Percentiles rank a stretch among this genome's conserved stretches.
Evolutionary conservation across 2,888 invertebrate genomes (phyloP).

Genomic region (Linyphia triangularis): DNA sequence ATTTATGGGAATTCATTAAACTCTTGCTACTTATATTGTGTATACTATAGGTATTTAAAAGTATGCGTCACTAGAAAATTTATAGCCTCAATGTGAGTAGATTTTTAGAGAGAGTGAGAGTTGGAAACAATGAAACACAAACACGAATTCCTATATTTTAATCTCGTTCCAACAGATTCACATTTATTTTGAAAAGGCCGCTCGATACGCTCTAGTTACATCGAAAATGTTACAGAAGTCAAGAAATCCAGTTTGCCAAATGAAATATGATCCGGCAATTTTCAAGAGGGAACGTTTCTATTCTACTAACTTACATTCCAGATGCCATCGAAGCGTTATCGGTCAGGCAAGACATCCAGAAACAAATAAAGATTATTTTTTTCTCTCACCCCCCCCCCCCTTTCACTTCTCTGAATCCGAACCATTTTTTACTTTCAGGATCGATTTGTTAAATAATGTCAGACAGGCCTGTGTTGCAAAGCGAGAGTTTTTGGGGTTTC

Average conservation of each 20-base stretch:
- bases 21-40: too few relatives aligned
- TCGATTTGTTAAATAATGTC: conserved; percentile 67
- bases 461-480: neutral
- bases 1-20: too few relatives aligned
- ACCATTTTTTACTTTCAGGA: conserved; percentile 39
- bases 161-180: neutral
- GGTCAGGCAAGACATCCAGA: conserved; percentile 31
- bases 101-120: neutral
- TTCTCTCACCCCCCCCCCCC: neutral
- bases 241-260: conserved; percentile 26
- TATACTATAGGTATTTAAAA: too few relatives aligned
- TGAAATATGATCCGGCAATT: conserved; percentile 56
- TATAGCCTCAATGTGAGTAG: neutral
- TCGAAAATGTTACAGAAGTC: conserved; percentile 34
- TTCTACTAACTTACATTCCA: conserved; percentile 52
- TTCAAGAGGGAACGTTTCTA: conserved; percentile 27
- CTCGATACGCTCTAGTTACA: conserved; percentile 12
- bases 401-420: conserved; percentile 21
- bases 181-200: neutral
- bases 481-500: conserved; percentile 9
- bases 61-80: neutral
- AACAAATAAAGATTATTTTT: conserved; percentile 55
- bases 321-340: conserved; percentile 47
- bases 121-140: neutral
- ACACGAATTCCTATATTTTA: neutral